Conservation (phyloP, 2,888 invertebrate genomes). For the Pherbina coryleti region DNA sequence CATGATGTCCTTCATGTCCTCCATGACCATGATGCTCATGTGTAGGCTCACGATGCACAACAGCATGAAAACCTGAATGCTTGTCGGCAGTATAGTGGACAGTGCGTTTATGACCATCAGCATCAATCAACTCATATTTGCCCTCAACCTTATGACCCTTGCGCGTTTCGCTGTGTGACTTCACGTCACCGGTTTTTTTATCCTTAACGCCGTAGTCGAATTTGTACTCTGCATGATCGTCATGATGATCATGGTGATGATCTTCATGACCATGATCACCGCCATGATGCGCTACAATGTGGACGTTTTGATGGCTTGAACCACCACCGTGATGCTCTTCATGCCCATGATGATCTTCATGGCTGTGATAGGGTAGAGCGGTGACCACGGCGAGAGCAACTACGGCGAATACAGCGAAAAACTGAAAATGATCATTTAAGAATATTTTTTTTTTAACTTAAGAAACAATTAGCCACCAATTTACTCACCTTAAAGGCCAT, state of each 20-base stretch:
- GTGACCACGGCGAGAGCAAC: slow-evolving; percentile 46
- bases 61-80: slow-evolving; percentile 60
- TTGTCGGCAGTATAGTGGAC: slow-evolving; percentile 62
- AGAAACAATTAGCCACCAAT: neutral
- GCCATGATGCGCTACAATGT: slow-evolving; percentile 56
- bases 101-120: slow-evolving; percentile 62
- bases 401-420: slow-evolving; percentile 50
- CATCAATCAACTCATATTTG: slow-evolving; percentile 62
- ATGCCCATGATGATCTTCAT: slow-evolving; percentile 22
- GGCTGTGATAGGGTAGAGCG: slow-evolving; percentile 41
- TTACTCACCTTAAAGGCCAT: slow-evolving; percentile 58
- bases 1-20: slow-evolving; percentile 43
- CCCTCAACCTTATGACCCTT: slow-evolving; percentile 61
- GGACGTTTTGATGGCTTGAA: slow-evolving; percentile 58
- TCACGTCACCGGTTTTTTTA: slow-evolving; percentile 59
- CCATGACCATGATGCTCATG: slow-evolving; percentile 46
- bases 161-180: slow-evolving; percentile 56
- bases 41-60: slow-evolving; percentile 56
- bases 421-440: slow-evolving; percentile 37
- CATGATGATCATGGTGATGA: slow-evolving; percentile 51
- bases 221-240: slow-evolving; percentile 57
- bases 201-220: slow-evolving; percentile 60
- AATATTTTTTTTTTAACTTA: neutral
- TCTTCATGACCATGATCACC: slow-evolving; percentile 44
- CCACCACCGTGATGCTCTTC: slow-evolving; percentile 51